phyloP scores from a whole-genome alignment of 2,797 vertebrate genomes.

The Myiotriccus ornatus region DNA sequence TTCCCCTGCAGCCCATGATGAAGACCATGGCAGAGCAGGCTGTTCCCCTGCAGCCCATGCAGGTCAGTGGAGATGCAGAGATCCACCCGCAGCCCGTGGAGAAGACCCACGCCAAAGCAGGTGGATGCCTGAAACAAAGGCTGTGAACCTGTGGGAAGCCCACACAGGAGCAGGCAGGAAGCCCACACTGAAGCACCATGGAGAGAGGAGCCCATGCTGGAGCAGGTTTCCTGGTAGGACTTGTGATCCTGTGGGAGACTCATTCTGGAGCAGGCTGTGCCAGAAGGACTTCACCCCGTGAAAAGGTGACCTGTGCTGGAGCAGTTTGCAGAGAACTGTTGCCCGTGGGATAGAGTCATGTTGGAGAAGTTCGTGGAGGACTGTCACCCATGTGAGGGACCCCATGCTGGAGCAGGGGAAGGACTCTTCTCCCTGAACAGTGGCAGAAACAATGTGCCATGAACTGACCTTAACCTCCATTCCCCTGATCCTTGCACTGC shows the following conservation, averaged over 20 bases:
- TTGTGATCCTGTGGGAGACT: neutral
- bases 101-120: rapidly evolving
- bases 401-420: neutral
- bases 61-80: neutral
- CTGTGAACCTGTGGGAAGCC: neutral
- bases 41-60: neutral
- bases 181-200: neutral
- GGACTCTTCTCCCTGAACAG: neutral
- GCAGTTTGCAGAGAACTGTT: neutral
- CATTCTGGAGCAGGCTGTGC: neutral
- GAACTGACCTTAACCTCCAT: neutral
- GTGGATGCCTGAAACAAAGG: neutral
- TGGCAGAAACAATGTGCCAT: neutral
- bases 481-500: neutral
- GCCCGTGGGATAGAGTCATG: neutral
- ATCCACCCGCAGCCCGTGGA: neutral
- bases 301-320: neutral
- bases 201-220: neutral
- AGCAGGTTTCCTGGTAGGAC: neutral
- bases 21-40: neutral
- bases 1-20: neutral
- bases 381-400: neutral
- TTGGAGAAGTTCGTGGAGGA: neutral
- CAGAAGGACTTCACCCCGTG: neutral
- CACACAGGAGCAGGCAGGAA: neutral